Evolutionary conservation across 2,888 invertebrate genomes (phyloP), one percentile per base, ranked within the genome.

Genomic region (Lepas anatifera): DNA sequence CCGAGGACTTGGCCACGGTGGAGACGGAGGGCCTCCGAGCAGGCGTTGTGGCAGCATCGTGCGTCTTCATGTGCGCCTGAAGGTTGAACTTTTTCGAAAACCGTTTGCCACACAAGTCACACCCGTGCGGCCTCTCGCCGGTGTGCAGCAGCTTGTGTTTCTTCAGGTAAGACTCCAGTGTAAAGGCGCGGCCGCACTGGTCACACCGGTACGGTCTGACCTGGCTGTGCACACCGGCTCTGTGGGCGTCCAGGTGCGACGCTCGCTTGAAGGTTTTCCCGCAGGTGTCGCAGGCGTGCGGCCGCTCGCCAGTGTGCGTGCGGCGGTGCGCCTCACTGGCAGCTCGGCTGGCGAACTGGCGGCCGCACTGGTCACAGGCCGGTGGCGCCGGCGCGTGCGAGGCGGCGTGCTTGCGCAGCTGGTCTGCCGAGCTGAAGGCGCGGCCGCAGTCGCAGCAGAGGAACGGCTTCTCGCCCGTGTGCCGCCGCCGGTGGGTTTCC

Each of bases 401-500:
- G 35, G 71, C 43, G 27, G 71, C 69, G 29, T 73, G 73, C 29
- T 73, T 73, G n/a, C 70, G 72, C 22, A 73, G 52, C 29, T 71
- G 72, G 41, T 73, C 73, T 46, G 70, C 72, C 43, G 72, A 72
- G 41, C 71, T 72, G 69, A 73, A 73, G 22, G 73, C 67, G 37
- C 72, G 71, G 13, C 73, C 73, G 68, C 73, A 73, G 48, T 72
- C 71, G 66, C 66, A 69, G 66, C 73, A 73, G 8, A 72, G 64
- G 68, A 70, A 73, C 8, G 73, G 73, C 48, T 72, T 41, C 64
- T 73, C 73, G 22, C 73, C 73, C 16, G 73, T 73, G 68, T 73
- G 73, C 16, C 69, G 72, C 25, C 73, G 70, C 32, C 35, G 52
- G 48, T 73, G 73, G 27, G 72, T 72, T 4, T 72, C 72, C 35